Percentiles rank a stretch among this genome's conserved stretches.
Evolutionary conservation across 2,797 vertebrate species (phyloP).

Genomic region (Petrocephalus schoutedeni): DNA sequence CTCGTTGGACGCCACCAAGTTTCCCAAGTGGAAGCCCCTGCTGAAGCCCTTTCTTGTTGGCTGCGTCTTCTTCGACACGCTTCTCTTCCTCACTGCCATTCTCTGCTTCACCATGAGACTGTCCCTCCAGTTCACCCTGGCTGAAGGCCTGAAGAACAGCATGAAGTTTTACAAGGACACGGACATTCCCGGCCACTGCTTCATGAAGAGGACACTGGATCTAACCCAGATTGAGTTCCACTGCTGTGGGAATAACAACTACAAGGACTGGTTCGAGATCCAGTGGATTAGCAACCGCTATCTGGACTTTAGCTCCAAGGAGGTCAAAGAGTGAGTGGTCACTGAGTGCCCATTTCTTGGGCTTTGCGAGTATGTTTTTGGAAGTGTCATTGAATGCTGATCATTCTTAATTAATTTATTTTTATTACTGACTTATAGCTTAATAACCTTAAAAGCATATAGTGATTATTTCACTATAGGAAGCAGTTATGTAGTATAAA

Average conservation of each 20-base stretch:
- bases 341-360: not conserved
- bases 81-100: conserved; percentile 70
- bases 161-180: conserved; percentile 97
- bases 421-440: not conserved
- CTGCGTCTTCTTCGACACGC: conserved; percentile 72
- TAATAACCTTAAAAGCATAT: not conserved
- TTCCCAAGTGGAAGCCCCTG: conserved; percentile 80
- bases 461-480: not conserved
- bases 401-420: not conserved
- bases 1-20: conserved; percentile 85
- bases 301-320: conserved; percentile 91
- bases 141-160: conserved; percentile 79
- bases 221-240: conserved; percentile 95
- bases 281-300: conserved; percentile 76
- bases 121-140: conserved; percentile 82
- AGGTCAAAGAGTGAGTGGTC: conserved; percentile 88
- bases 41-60: conserved; percentile 75
- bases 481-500: not conserved
- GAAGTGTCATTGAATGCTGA: not conserved
- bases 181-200: conserved; percentile 90
- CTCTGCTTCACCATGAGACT: conserved; percentile 83
- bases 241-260: conserved; percentile 93
- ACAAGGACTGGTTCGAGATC: conserved; percentile 82
- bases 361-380: not conserved
- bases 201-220: conserved; percentile 98